Conservation (phyloP, 2,888 invertebrate genomes). For the Apotomis turbidana region DNA sequence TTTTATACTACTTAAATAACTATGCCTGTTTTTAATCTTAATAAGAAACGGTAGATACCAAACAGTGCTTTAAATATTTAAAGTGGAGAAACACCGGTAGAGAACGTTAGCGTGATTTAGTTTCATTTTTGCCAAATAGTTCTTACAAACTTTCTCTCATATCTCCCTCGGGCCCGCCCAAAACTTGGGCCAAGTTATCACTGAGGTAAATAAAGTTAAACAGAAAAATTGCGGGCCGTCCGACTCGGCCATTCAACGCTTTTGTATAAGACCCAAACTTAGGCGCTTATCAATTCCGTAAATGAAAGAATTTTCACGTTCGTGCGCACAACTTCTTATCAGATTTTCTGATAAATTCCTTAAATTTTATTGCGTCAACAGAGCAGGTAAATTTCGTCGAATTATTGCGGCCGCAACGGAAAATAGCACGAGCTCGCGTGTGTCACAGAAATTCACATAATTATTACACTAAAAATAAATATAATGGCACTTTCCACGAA, state of each 20-base stretch:
- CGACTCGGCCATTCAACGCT: conserved; percentile 46
- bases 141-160: conserved; percentile 53
- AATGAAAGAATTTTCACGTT: conserved; percentile 62
- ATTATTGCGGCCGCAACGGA: conserved; percentile 56
- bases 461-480: conserved; percentile 50
- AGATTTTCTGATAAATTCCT: conserved; percentile 50
- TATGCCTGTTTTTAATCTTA: conserved; percentile 47
- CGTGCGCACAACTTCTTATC: conserved; percentile 56
- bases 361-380: conserved; percentile 54
- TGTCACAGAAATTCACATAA: conserved; percentile 53
- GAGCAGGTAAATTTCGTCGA: conserved; percentile 52
- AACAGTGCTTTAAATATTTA: conserved; percentile 58
- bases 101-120: conserved; percentile 65
- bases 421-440: conserved; percentile 61
- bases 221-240: conserved; percentile 57
- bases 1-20: too few species aligned
- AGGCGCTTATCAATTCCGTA: conserved; percentile 65
- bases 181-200: conserved; percentile 65
- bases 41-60: conserved; percentile 53
- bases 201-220: conserved; percentile 68
- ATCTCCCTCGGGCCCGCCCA: conserved; percentile 51
- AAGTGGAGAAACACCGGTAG: conserved; percentile 61
- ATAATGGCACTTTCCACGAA: conserved; percentile 55
- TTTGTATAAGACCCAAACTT: conserved; percentile 60
- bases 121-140: conserved; percentile 65